phyloP scores from a whole-genome alignment of 1,140 invertebrate species.

The Apocrypta bakeri region DNA sequence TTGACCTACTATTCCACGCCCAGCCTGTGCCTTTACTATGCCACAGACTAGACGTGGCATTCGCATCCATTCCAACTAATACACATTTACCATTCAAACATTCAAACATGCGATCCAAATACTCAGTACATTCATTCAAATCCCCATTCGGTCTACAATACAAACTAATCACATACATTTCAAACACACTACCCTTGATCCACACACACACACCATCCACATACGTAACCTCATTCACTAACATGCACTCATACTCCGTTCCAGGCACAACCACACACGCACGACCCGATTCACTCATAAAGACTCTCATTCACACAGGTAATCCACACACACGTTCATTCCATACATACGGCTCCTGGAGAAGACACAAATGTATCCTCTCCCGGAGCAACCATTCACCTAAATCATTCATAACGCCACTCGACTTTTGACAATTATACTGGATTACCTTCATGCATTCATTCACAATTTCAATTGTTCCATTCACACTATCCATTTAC shows the following conservation, averaged over 20 bases:
- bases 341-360: constrained; percentile 7
- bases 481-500: too few species aligned
- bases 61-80: constrained; percentile 48
- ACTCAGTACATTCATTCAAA: background rate
- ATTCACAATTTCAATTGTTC: background rate
- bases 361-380: too few species aligned
- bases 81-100: background rate
- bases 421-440: background rate
- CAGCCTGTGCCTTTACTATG: background rate
- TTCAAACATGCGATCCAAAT: constrained; percentile 29
- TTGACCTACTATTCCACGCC: background rate
- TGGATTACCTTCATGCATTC: background rate
- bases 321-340: background rate
- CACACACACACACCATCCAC: constrained; percentile 38
- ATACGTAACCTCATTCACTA: constrained; percentile 51
- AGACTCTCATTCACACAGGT: background rate
- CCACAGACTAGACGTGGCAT: constrained; percentile 53
- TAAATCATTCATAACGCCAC: background rate
- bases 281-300: background rate
- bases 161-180: constrained; percentile 25
- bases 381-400: too few species aligned
- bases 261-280: background rate
- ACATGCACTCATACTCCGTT: background rate
- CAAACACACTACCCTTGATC: constrained; percentile 46
- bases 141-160: constrained; percentile 33